These are phyloP conservation scores for Xylocopa sonorina DNA, from an alignment of 1,140 invertebrate genomes.

Conservation along the genomic window DNA sequence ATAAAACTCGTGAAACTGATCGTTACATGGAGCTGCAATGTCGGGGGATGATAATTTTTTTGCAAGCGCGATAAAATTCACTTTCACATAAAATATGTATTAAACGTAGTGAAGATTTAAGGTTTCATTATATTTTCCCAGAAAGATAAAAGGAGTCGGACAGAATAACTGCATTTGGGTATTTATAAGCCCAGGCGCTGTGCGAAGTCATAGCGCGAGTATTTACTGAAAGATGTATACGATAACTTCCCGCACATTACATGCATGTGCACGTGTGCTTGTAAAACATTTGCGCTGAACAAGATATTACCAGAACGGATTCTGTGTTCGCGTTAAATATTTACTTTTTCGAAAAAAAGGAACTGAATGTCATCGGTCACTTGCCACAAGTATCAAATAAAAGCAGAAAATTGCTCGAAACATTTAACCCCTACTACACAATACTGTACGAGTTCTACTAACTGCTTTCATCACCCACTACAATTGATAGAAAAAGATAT, in stretches of 20 bases:
- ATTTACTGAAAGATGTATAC: slow-evolving; percentile 2
- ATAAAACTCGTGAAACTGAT: not conserved
- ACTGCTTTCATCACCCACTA: too few species aligned
- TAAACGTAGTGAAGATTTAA: not conserved
- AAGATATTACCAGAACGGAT: not conserved
- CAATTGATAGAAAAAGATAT: not conserved
- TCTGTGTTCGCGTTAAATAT: not conserved
- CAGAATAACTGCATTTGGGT: not conserved
- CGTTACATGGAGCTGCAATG: not conserved
- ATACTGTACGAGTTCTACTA: not conserved
- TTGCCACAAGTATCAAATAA: too few species aligned
- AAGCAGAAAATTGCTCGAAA: not conserved
- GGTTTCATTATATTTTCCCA: not conserved
- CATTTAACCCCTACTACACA: not conserved
- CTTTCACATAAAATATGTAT: not conserved
- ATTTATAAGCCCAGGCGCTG: not conserved
- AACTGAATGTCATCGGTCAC: not conserved
- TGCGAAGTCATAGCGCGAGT: not conserved
- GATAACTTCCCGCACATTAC: not conserved
- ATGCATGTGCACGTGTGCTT: too few species aligned
- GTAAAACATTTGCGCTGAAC: not conserved
- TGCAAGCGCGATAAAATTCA: not conserved
- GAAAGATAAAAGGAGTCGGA: not conserved
- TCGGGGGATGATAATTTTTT: not conserved
- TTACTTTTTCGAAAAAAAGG: not conserved